phyloP scores from a whole-genome alignment of 2,888 invertebrate species.

The Apomyelois bistriatella region DNA sequence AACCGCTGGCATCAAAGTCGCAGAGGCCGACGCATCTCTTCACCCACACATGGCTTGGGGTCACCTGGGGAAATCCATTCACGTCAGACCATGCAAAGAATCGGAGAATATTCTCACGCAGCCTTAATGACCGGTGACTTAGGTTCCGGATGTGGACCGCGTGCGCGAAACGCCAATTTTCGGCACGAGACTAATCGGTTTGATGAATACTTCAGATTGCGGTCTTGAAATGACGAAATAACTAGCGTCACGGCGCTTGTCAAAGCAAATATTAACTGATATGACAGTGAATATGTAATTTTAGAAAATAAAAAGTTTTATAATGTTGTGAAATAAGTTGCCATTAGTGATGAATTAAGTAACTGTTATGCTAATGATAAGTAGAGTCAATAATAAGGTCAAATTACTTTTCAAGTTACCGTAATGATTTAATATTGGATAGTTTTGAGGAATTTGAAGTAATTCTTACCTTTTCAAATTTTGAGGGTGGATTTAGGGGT shows the following conservation, averaged over 20 bases:
- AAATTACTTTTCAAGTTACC: too few species aligned
- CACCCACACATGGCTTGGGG: conserved; percentile 67
- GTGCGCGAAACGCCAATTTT: background rate
- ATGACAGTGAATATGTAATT: background rate
- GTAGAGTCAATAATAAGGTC: conserved; percentile 25
- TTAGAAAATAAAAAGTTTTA: conserved; percentile 10
- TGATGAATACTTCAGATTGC: background rate
- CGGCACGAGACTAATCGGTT: conserved; percentile 9
- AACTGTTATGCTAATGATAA: conserved; percentile 16
- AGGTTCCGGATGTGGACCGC: conserved; percentile 27
- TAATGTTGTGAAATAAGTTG: conserved; percentile 24
- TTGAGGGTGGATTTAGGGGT: conserved; percentile 46
- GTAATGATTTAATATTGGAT: background rate
- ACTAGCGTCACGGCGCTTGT: background rate
- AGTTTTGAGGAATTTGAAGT: background rate
- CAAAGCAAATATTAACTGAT: conserved; percentile 9
- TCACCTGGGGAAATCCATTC: conserved; percentile 60
- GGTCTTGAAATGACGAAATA: conserved; percentile 3
- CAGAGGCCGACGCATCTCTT: conserved; percentile 69
- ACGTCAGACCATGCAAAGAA: conserved; percentile 34
- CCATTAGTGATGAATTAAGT: conserved; percentile 12
- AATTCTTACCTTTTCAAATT: conserved; percentile 57
- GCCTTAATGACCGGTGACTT: conserved; percentile 36
- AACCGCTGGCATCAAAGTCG: conserved; percentile 50
- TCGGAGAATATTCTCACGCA: conserved; percentile 59